phyloP scores from a whole-genome alignment of 2,888 invertebrate genomes.

The Pristionchus japonicus region DNA sequence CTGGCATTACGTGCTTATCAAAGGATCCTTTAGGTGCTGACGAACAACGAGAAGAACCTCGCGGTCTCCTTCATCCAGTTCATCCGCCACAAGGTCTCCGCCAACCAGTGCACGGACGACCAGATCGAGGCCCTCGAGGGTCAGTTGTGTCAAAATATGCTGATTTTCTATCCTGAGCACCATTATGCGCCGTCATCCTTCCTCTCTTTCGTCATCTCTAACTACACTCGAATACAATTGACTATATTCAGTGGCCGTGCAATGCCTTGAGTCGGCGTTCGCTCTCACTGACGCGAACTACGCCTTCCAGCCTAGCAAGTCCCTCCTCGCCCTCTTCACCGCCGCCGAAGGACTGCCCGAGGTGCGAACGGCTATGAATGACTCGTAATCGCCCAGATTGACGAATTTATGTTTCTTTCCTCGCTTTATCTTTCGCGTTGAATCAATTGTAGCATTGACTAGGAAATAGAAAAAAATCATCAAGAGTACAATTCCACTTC shows the following conservation, averaged over 20 bases:
- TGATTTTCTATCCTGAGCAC: not conserved
- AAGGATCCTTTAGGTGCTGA: constrained; percentile 44
- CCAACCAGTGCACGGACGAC: constrained; percentile 63
- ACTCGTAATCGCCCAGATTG: too few species aligned
- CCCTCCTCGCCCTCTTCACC: constrained; percentile 78
- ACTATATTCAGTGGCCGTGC: constrained; percentile 85
- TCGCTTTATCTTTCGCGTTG: not conserved
- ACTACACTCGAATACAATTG: not conserved
- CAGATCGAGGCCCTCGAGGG: constrained; percentile 72
- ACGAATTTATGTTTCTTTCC: not conserved
- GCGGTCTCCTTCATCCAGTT: constrained; percentile 73
- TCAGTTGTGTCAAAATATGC: constrained; percentile 33
- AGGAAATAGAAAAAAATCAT: too few species aligned
- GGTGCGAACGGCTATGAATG: constrained; percentile 48
- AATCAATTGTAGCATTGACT: too few species aligned
- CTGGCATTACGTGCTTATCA: too few species aligned
- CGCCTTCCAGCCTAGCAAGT: constrained; percentile 75
- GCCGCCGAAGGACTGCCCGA: constrained; percentile 70
- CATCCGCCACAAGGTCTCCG: constrained; percentile 71
- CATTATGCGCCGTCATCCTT: not conserved
- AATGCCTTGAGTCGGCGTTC: constrained; percentile 90
- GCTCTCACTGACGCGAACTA: constrained; percentile 80
- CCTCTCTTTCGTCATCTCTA: constrained; percentile 2
- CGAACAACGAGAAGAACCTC: constrained; percentile 67
- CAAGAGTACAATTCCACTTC: too few species aligned